phyloP scores from a whole-genome alignment of 2,113 vertebrate genomes.

The Sturnus vulgaris region DNA sequence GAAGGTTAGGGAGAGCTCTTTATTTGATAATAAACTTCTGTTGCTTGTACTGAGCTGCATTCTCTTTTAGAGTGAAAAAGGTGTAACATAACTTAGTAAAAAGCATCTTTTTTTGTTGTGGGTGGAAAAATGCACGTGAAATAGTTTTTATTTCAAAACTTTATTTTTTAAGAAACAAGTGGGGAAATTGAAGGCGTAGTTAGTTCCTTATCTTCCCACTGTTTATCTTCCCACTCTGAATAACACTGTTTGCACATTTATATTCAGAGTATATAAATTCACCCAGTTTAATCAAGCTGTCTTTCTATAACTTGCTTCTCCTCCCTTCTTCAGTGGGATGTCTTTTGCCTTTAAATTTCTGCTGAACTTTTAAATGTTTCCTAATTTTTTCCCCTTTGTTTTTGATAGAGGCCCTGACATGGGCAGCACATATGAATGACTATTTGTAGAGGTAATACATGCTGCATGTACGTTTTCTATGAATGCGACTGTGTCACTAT shows the following conservation, averaged over 20 bases:
- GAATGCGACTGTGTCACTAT: background rate
- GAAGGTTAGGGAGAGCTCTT: background rate
- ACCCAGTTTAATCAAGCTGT: background rate
- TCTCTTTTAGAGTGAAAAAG: background rate
- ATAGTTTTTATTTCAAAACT: background rate
- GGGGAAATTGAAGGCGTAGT: background rate
- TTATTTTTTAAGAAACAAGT: background rate
- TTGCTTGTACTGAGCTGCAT: background rate
- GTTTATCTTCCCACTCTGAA: background rate
- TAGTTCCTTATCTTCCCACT: background rate
- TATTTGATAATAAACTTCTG: background rate
- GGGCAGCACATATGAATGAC: fast-evolving
- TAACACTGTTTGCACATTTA: background rate
- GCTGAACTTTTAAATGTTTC: background rate
- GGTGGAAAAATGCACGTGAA: background rate
- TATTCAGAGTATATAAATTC: background rate
- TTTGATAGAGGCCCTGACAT: background rate
- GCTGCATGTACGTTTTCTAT: background rate
- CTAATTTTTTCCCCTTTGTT: background rate
- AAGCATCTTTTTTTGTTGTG: background rate
- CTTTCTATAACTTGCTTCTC: background rate
- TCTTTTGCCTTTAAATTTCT: background rate
- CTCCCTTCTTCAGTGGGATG: background rate
- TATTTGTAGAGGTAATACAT: background rate
- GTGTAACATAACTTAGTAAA: background rate